Percentiles rank a stretch among this genome's conserved stretches.
Conservation (phyloP, 2,888 invertebrate genomes). For the Portevinia maculata region DNA sequence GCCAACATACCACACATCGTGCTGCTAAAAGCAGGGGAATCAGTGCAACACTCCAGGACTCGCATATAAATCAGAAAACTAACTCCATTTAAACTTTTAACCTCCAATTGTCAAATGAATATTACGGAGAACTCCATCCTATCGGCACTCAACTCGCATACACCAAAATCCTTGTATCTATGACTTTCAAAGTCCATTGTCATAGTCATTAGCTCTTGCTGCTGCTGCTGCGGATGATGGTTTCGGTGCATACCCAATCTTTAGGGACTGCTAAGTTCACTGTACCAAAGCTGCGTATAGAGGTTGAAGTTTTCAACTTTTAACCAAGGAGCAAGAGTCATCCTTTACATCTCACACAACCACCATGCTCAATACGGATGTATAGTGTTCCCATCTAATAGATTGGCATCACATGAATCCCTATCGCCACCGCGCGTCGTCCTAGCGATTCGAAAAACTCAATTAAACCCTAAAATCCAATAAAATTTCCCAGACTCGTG, state of each 20-base stretch:
- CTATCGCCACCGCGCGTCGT: slow-evolving; percentile 13
- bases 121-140: slow-evolving; percentile 45
- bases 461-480: slow-evolving; percentile 73
- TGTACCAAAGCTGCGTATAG: slow-evolving; percentile 17
- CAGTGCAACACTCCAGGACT: slow-evolving; percentile 1
- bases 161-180: slow-evolving; percentile 33
- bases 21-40: slow-evolving; percentile 39
- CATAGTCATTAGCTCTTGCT: slow-evolving; percentile 52
- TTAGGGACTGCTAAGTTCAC: slow-evolving; percentile 28
- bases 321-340: slow-evolving; percentile 47
- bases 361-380: background rate
- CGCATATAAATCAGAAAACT: slow-evolving; percentile 66
- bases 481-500: slow-evolving; percentile 54
- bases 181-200: slow-evolving; percentile 55
- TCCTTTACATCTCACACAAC: slow-evolving; percentile 10
- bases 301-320: slow-evolving; percentile 26
- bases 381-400: slow-evolving; percentile 32
- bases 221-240: slow-evolving; percentile 12
- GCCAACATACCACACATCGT: slow-evolving; percentile 45
- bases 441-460: slow-evolving; percentile 59
- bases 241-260: slow-evolving; percentile 7
- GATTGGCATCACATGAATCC: slow-evolving; percentile 34
- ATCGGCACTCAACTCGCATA: background rate
- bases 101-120: slow-evolving; percentile 72
- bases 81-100: slow-evolving; percentile 73